Conservation (phyloP, 2,888 invertebrate species). For the Acanthococcus lagerstroemiae region DNA sequence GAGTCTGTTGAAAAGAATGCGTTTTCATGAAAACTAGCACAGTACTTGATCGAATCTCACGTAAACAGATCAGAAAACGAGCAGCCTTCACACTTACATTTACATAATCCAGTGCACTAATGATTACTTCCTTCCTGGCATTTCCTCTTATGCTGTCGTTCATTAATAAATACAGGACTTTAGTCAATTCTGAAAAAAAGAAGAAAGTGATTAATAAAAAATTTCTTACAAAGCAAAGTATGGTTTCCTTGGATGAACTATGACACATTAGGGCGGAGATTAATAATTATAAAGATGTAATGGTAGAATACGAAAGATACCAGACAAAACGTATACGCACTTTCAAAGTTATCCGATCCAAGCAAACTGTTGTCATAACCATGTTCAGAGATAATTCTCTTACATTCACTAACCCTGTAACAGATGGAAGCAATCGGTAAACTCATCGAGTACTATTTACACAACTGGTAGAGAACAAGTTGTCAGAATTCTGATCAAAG, state of each 20-base stretch:
- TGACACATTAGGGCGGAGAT: too few species aligned
- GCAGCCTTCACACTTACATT: constrained; percentile 64
- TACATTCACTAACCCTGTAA: constrained; percentile 14
- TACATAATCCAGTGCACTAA: constrained; percentile 62
- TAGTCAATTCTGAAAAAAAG: constrained; percentile 52
- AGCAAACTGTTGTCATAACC: constrained; percentile 5
- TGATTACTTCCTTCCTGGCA: constrained; percentile 66
- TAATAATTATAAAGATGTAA: background rate
- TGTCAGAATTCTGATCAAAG: too few species aligned
- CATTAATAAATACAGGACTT: constrained; percentile 68
- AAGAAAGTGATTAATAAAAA: background rate
- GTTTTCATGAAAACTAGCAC: too few species aligned
- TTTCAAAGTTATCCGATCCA: background rate
- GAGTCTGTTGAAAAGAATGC: constrained; percentile 45
- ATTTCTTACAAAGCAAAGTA: background rate
- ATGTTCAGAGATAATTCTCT: background rate
- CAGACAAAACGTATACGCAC: background rate
- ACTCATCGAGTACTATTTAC: too few species aligned
- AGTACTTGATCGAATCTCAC: background rate
- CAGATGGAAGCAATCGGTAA: too few species aligned
- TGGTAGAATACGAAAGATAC: background rate
- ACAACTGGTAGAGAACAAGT: too few species aligned
- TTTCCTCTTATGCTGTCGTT: constrained; percentile 64
- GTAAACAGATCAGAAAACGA: background rate
- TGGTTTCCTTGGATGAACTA: background rate